Base-by-base conservation (phyloP, 2,888 invertebrate genomes). In the Lasioglossum morio region DNA sequence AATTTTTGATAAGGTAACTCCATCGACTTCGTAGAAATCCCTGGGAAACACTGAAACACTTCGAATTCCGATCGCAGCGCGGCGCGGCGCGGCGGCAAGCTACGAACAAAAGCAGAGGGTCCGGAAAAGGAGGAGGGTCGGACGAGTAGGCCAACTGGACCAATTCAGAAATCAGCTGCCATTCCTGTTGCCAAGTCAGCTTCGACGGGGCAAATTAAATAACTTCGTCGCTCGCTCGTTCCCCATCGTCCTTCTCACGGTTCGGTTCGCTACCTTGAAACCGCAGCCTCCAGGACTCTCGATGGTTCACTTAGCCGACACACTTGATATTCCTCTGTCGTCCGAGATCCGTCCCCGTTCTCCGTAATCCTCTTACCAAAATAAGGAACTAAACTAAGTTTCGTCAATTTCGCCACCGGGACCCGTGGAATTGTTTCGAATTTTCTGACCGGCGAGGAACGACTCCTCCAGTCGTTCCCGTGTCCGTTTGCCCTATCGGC, bases 171-270 rank as follows among this genome's bases (percentile, higher is more conserved):
- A 90, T 89, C 91, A 90, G 87, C 86, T 86, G 89, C 90, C 91
- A 89, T 91, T 88, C 86, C 87, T 84, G 87, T 89, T 92, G 92
- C 92, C 92, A 92, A 93, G 91, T 92, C 93, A 91, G 91, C 90
- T 87, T 89, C 87, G 74, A 77, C 80, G 87, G 77, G 91, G 91
- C 40, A 94, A 94, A 94, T 93, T 91, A 93, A 93, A 94, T 94
- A 94, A 93, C 92, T 90, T 90, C 87, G 76, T 81, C 40, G 74
- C 84, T 48, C 77, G 77, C 74, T n/a, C 75, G 72, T 57, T 74
- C 77, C 60, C 79, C 81, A 53, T 60, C 79, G 78, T 63, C 72
- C 74, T 53, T 72, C 79, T 69, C 69, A 30, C 30, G 37, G 43
- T 48, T 72, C 72, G 46, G 70, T 30, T 43, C 69, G 69, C 63